Conservation (phyloP, 2,113 vertebrate species). For the Hypanus sabinus region DNA sequence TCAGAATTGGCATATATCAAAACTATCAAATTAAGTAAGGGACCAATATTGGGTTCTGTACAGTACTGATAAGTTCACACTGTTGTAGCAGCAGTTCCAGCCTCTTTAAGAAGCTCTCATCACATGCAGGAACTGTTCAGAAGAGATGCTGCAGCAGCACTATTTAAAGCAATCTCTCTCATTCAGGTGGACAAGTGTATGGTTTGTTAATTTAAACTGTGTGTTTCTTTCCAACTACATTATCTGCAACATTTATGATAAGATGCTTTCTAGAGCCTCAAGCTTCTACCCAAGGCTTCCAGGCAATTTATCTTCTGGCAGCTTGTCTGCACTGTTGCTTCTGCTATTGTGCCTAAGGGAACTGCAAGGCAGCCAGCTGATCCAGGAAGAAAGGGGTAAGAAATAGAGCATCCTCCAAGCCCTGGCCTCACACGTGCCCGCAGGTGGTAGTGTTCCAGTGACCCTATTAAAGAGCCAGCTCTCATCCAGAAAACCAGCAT, state of each 20-base stretch:
- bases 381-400: not conserved
- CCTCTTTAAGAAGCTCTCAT: not conserved
- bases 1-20: not conserved
- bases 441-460: not conserved
- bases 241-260: not conserved
- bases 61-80: not conserved
- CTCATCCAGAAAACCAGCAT: not conserved
- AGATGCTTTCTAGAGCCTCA: not conserved
- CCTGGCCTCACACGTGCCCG: not conserved
- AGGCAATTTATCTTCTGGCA: not conserved
- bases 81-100: not conserved
- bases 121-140: not conserved
- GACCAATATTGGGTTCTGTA: not conserved
- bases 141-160: not conserved
- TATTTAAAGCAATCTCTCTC: not conserved
- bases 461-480: not conserved
- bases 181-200: not conserved
- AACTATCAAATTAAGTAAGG: not conserved
- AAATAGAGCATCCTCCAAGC: not conserved
- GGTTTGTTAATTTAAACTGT: not conserved
- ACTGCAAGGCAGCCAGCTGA: not conserved
- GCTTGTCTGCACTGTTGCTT: not conserved
- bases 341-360: not conserved
- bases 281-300: not conserved
- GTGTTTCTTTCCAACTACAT: not conserved